These are phyloP conservation scores for Talpa occidentalis DNA, from an alignment of 2,113 vertebrate genomes.

Conservation along the genomic window DNA sequence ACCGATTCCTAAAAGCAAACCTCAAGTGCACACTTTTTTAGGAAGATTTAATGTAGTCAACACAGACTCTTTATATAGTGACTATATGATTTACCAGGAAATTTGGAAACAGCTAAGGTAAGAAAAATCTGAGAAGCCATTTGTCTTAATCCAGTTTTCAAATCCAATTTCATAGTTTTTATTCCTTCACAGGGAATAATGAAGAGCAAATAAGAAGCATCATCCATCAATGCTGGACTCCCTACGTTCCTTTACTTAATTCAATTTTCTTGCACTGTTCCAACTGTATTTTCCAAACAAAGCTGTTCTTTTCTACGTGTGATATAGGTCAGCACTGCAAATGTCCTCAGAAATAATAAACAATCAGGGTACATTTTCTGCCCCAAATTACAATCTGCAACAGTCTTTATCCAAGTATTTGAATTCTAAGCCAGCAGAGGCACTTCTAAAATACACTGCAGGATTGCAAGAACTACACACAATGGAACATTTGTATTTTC, in stretches of 20 bases:
- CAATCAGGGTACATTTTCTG: background rate
- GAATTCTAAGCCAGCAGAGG: constrained; percentile 58
- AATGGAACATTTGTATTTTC: constrained; percentile 57
- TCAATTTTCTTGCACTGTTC: constrained; percentile 58
- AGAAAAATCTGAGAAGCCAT: constrained; percentile 55
- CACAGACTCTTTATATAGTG: background rate
- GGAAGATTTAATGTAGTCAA: constrained; percentile 28
- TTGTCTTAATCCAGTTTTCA: constrained; percentile 68
- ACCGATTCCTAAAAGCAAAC: background rate
- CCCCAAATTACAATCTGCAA: background rate
- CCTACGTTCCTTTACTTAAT: constrained; percentile 42
- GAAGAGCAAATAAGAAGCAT: constrained; percentile 66
- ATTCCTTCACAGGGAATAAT: constrained; percentile 62
- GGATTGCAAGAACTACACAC: background rate
- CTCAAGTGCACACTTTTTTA: background rate
- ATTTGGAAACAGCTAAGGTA: background rate
- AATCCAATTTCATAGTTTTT: constrained; percentile 75
- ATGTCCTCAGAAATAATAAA: constrained; percentile 3
- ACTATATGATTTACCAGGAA: constrained; percentile 51
- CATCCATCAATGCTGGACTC: constrained; percentile 36
- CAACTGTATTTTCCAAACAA: constrained; percentile 58
- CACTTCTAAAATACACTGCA: background rate
- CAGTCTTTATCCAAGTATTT: background rate
- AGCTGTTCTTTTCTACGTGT: background rate
- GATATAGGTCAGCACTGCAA: constrained; percentile 8